Base-by-base conservation (phyloP, 2,113 vertebrate species). In the Sinocyclocheilus anshuiensis region DNA sequence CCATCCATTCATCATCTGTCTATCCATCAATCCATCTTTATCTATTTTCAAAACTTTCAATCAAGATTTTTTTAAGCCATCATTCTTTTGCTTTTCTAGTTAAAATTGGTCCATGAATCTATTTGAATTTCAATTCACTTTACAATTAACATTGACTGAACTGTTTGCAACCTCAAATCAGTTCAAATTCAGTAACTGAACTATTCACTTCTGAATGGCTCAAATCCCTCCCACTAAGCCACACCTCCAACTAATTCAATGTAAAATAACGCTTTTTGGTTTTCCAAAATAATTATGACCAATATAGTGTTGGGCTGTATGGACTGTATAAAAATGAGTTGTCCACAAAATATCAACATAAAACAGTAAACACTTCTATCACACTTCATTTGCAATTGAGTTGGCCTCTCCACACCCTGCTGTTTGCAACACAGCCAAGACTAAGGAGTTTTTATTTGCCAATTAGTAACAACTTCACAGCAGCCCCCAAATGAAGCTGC, bases 401-500 rank as follows among this genome's bases (percentile, higher is more conserved):
- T 59, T 53, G 2, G 65, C 50, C 69, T 26, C 16, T 71, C 29
- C 26, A 53, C 26, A 59, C 50, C 29, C 33, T 59, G 50, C 29
- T 84, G 50, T 57, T 59, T 57, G 50, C 33, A 20, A 74, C 81
- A 57, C 18, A 72, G 81, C 69, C 48, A 84, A 84, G 39, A 74
- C 48, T 26, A 26, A 42, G 33, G 48, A 36, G 69, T 36, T 74
- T 74, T 22, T 72, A 84, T 57, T 84, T 74, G 69, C 48, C 81
- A 74, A 74, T 57, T 84, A 74, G 81, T 84, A 74, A 39, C 81
- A 84, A 84, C 67, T 72, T 84, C 69, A 42, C 82, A 84, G 69
- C 82, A 55, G 67, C 67, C 42, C 82, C 0, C 0, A 33, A 57
- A 50, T 72, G 67, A 55, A 39, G 45, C 50, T 72, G 48, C 26